These are phyloP conservation scores for Taurulus bubalis DNA, from an alignment of 2,113 vertebrate genomes.

Conservation along the genomic window DNA sequence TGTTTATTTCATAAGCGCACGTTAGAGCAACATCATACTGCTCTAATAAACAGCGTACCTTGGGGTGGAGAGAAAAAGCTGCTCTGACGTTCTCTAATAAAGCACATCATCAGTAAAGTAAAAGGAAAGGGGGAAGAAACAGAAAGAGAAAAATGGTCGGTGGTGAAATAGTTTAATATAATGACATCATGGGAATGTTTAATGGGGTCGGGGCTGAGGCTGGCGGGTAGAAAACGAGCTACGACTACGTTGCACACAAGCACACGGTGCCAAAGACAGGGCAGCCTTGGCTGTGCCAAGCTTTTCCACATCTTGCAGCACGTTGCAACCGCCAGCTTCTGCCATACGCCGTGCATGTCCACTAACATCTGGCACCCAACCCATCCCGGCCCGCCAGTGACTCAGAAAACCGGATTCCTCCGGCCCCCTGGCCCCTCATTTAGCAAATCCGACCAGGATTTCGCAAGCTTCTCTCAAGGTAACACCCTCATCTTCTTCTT, in stretches of 20 bases:
- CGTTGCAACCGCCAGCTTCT: conserved; percentile 39
- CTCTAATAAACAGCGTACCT: conserved; percentile 5
- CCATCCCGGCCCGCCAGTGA: conserved; percentile 57
- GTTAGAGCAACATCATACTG: conserved; percentile 5
- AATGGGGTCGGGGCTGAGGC: conserved; percentile 15
- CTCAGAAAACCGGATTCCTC: conserved; percentile 54
- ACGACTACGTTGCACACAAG: conserved; percentile 35
- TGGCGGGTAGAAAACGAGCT: conserved; percentile 15
- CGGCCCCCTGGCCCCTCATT: conserved; percentile 45
- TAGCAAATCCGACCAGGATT: conserved; percentile 32
- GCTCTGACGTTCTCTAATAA: not conserved
- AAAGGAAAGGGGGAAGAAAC: not conserved
- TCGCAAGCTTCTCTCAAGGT: conserved; percentile 24
- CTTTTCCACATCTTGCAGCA: conserved; percentile 68
- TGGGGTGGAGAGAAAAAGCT: not conserved
- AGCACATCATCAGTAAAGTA: not conserved
- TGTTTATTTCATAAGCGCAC: conserved; percentile 20
- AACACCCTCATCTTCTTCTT: conserved; percentile 18
- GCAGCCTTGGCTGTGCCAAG: conserved; percentile 58
- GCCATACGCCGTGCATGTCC: conserved; percentile 56
- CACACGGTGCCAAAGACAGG: conserved; percentile 57
- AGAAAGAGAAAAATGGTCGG: not conserved
- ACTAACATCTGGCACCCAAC: conserved; percentile 78
- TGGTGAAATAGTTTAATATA: not conserved
- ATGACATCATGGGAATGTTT: conserved; percentile 33